These are phyloP conservation scores for Venturia canescens DNA, from an alignment of 1,140 invertebrate genomes.

Conservation along the genomic window DNA sequence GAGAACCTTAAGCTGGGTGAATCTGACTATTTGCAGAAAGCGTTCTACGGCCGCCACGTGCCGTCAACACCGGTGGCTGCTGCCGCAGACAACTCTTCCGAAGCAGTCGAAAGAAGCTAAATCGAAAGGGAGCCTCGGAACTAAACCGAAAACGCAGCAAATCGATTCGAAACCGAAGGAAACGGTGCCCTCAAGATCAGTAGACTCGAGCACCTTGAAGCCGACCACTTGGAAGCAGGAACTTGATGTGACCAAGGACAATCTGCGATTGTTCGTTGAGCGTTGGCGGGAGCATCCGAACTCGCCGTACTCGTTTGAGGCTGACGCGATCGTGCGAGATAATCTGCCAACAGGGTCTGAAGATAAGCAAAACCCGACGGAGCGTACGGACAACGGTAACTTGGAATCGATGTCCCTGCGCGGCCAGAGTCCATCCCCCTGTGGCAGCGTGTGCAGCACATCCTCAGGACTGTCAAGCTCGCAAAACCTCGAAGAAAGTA, in stretches of 20 bases:
- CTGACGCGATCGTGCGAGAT: conserved; percentile 32
- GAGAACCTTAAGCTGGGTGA: conserved; percentile 48
- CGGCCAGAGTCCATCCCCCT: conserved; percentile 85
- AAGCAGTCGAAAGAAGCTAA: conserved; percentile 58
- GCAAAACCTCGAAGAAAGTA: conserved; percentile 63
- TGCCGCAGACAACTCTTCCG: conserved; percentile 73
- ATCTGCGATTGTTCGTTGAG: conserved; percentile 90
- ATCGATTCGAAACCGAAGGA: conserved; percentile 54
- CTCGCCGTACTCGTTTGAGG: conserved; percentile 88
- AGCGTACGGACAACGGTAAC: conserved; percentile 59
- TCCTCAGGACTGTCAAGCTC: conserved; percentile 64
- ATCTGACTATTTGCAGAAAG: conserved; percentile 79
- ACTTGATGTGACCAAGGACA: conserved; percentile 90
- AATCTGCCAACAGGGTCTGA: conserved; percentile 28
- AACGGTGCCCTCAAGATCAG: neutral
- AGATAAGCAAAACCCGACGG: conserved; percentile 6
- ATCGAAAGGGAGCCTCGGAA: conserved; percentile 53
- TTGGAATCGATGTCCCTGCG: conserved; percentile 75
- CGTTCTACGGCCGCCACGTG: conserved; percentile 86
- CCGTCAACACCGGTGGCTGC: conserved; percentile 86
- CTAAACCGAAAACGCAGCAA: conserved; percentile 60
- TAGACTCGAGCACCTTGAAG: conserved; percentile 45
- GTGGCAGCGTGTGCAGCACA: conserved; percentile 83
- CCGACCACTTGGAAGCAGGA: conserved; percentile 72
- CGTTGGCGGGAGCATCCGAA: conserved; percentile 91